Conservation (phyloP, 2,113 vertebrate species). For the Brachypodius melanocephalos region DNA sequence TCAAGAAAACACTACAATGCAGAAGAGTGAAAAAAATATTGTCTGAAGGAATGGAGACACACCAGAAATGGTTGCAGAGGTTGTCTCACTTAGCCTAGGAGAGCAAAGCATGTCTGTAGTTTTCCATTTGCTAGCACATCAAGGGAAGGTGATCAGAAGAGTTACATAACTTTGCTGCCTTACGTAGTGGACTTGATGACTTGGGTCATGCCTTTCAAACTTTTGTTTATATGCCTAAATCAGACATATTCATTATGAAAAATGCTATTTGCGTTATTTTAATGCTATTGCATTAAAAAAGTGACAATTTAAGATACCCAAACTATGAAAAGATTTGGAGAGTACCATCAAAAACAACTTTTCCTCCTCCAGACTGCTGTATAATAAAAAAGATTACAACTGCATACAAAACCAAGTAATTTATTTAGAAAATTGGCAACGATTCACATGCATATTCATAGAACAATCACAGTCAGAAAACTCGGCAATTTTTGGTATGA, state of each 20-base stretch:
- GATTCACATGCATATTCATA: neutral
- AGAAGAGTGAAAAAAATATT: neutral
- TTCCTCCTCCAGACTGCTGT: neutral
- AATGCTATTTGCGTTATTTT: neutral
- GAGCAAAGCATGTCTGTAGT: neutral
- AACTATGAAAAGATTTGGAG: neutral
- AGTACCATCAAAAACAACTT: neutral
- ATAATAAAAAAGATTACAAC: neutral
- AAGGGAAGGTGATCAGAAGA: neutral
- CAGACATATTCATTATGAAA: neutral
- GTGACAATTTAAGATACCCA: neutral
- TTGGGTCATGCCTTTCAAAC: neutral
- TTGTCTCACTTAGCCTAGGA: neutral
- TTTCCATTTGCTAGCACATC: neutral
- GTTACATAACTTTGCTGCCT: accelerated
- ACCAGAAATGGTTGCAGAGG: neutral
- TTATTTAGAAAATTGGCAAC: conserved; percentile 41
- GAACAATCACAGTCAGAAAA: conserved; percentile 5
- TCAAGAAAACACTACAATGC: neutral
- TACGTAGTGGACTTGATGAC: neutral
- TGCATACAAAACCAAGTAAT: neutral
- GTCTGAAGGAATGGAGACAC: neutral
- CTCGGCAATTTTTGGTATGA: neutral
- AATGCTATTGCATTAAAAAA: neutral
- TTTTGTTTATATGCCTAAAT: neutral